phyloP scores from a whole-genome alignment of 92 coral and sea anemone species.

The Zoanthus sociatus region DNA sequence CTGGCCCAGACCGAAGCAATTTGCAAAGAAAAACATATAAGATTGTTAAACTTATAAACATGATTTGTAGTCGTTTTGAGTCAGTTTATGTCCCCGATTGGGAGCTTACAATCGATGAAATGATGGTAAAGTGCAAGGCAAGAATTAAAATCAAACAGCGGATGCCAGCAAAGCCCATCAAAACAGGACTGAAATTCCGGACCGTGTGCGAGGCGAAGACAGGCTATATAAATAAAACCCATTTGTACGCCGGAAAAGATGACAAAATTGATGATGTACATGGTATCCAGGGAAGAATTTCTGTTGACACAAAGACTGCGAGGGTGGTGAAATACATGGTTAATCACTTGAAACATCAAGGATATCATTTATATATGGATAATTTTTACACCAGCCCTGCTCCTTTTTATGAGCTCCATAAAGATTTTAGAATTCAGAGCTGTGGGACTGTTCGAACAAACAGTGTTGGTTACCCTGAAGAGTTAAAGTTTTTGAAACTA shows the following conservation, averaged over 20 bases:
- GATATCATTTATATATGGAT: constrained; percentile 48
- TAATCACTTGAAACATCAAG: constrained; percentile 25
- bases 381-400: constrained; percentile 36
- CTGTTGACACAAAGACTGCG: constrained; percentile 9
- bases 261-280: neutral
- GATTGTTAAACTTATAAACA: constrained; percentile 15
- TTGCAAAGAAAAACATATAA: constrained; percentile 20
- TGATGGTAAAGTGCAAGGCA: constrained; percentile 33
- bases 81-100: constrained; percentile 34
- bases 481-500: neutral
- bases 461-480: constrained; percentile 18
- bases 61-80: constrained; percentile 2
- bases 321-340: constrained; percentile 32
- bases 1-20: neutral
- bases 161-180: constrained; percentile 32
- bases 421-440: neutral
- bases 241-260: constrained; percentile 12
- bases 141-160: constrained; percentile 22
- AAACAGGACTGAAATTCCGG: neutral
- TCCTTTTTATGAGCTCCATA: constrained; percentile 12
- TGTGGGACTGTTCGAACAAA: constrained; percentile 8
- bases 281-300: neutral
- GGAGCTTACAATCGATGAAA: constrained; percentile 37
- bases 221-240: constrained; percentile 7
- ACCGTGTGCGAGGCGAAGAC: constrained; percentile 32